phyloP scores from a whole-genome alignment of 2,797 vertebrate species.

The Pangasius macronema region DNA sequence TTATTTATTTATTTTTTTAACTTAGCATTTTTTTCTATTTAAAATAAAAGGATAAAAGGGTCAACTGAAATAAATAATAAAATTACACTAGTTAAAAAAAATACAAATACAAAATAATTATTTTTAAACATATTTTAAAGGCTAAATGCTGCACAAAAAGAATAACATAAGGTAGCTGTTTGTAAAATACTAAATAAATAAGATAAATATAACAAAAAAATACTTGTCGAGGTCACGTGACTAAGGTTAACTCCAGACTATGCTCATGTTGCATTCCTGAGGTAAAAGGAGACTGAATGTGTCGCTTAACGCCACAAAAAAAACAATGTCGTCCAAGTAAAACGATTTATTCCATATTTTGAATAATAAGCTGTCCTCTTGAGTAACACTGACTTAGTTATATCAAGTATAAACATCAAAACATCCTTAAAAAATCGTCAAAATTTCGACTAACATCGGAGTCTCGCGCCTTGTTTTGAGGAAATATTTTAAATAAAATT shows the following conservation, averaged over 20 bases:
- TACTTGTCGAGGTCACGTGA: not conserved
- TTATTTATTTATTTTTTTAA: not conserved
- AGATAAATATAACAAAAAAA: not conserved
- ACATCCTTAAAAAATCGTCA: too few species aligned
- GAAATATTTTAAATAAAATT: not conserved
- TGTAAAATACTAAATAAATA: not conserved
- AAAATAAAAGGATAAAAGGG: too few species aligned
- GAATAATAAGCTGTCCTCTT: not conserved
- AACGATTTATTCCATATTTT: not conserved
- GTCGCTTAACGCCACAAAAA: not conserved
- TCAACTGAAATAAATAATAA: not conserved
- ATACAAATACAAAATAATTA: too few species aligned
- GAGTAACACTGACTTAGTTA: too few species aligned
- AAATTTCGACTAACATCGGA: too few species aligned
- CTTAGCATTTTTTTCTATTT: not conserved
- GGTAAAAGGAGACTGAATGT: not conserved
- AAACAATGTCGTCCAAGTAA: not conserved
- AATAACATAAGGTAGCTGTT: not conserved
- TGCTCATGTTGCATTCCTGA: slow-evolving; percentile 2
- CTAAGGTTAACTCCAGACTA: not conserved
- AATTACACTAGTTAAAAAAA: not conserved
- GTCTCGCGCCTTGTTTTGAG: not conserved
- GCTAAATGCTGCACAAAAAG: not conserved
- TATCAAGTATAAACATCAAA: too few species aligned
- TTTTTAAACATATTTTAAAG: not conserved